Base-by-base conservation (phyloP, 2,797 vertebrate genomes). In the Cyclura pinguis region DNA sequence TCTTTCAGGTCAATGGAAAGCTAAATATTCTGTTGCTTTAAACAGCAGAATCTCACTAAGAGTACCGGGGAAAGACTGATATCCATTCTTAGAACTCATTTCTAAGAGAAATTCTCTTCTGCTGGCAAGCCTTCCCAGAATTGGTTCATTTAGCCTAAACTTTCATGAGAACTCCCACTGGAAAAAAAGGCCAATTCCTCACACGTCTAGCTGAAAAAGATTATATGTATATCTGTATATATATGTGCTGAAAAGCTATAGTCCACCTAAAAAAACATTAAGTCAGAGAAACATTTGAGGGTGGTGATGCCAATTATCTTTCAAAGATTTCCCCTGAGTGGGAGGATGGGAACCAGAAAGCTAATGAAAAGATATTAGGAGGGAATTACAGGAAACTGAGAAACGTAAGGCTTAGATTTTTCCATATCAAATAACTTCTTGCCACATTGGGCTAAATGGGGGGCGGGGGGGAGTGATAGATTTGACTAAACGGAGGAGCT, bases 121-220 rank as follows among this genome's bases (percentile, higher is more conserved):
- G 88, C 92, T 94, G n/a, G 92, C 93, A 94, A 69, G 89, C 81
- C 95, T 95, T 93, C 93, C 89, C 91, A 89, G 93, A 93, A 95
- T 89, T 96, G 95, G 94, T 81, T 94, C 95, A 95, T 96, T 96
- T 96, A 96, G 93, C 92, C 92, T 95, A 94, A 96, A 95, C 93
- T 89, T 95, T 96, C 94, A 93, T 95, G 92, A 96, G 95, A 96
- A 96, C 94, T 96, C 95, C 94, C 96, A 95, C 93, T 95, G 93
- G 96, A 96, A 22, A 50, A 50, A 6, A n/a, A 94, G 0, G 95
- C 88, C 91, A 96, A 97, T 96, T 96, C 93, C 88, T 96, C 90
- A 95, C 91, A 95, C 92, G 90, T 96, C 93, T 95, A 95, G 93
- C 93, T 95, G 89, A 95, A 95, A 95, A 90, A 80, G 92, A 95